Evolutionary conservation across 2,888 invertebrate genomes (phyloP).

Genomic region (Ennomos erosarius): DNA sequence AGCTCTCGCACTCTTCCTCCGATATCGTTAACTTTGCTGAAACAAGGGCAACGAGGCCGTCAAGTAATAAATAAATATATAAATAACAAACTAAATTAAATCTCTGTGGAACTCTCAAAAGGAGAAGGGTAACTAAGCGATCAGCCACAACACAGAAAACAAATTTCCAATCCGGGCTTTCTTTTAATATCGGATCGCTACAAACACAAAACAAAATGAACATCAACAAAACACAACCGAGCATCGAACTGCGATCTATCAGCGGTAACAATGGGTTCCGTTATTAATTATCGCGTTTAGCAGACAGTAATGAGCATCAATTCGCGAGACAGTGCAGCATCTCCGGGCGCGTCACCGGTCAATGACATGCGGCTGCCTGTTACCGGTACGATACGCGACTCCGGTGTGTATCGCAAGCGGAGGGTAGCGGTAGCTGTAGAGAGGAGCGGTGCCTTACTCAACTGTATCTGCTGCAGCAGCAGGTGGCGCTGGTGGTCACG

Average conservation of each 20-base stretch:
- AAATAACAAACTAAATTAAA: too few species aligned
- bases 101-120: too few species aligned
- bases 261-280: neutral
- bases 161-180: too few species aligned
- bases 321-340: slow-evolving; percentile 6
- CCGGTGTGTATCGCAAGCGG: neutral
- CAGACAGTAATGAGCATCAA: neutral
- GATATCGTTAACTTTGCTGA: slow-evolving; percentile 74
- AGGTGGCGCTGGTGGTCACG: slow-evolving; percentile 80
- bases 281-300: slow-evolving; percentile 21
- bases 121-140: too few species aligned
- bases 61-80: too few species aligned
- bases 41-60: slow-evolving; percentile 25
- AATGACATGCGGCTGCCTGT: too few species aligned
- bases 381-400: too few species aligned
- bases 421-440: neutral
- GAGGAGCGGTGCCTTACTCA: slow-evolving; percentile 69
- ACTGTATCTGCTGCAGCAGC: slow-evolving; percentile 83
- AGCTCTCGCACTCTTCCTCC: slow-evolving; percentile 77
- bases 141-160: too few species aligned
- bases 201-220: too few species aligned
- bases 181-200: too few species aligned
- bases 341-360: neutral
- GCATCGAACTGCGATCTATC: too few species aligned
- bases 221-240: too few species aligned